These are phyloP conservation scores for Epistrophella euchroma DNA, from an alignment of 2,888 invertebrate genomes.

Conservation along the genomic window DNA sequence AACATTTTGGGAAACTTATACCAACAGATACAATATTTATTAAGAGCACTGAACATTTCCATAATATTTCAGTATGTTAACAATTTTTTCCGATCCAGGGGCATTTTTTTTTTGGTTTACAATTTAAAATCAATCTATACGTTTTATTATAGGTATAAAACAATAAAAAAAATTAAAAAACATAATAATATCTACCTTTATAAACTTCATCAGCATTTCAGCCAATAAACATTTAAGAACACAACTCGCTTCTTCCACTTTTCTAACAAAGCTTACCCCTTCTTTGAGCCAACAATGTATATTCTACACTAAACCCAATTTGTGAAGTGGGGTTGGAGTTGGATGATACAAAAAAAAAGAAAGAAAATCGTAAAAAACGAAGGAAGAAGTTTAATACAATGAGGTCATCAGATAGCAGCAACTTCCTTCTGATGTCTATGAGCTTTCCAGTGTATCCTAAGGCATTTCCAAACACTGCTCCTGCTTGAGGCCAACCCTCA, in stretches of 20 bases:
- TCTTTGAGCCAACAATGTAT: neutral
- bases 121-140: neutral
- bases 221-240: constrained; percentile 52
- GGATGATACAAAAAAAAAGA: neutral
- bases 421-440: constrained; percentile 72
- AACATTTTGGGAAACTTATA: too few species aligned
- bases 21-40: too few species aligned
- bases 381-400: constrained; percentile 65
- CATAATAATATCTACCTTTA: neutral
- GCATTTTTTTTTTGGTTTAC: too few species aligned
- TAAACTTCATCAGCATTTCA: constrained; percentile 20
- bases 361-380: constrained; percentile 4
- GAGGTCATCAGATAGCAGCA: constrained; percentile 71
- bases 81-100: too few species aligned
- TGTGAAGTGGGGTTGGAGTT: neutral
- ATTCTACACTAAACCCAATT: neutral
- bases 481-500: constrained; percentile 28
- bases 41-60: too few species aligned
- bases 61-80: too few species aligned
- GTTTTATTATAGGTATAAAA: neutral
- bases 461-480: constrained; percentile 47
- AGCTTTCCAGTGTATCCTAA: constrained; percentile 65
- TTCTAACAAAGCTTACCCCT: neutral
- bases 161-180: neutral
- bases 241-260: neutral